Evolutionary conservation across 2,888 invertebrate genomes (phyloP).

Genomic region (Pandemis heparana): DNA sequence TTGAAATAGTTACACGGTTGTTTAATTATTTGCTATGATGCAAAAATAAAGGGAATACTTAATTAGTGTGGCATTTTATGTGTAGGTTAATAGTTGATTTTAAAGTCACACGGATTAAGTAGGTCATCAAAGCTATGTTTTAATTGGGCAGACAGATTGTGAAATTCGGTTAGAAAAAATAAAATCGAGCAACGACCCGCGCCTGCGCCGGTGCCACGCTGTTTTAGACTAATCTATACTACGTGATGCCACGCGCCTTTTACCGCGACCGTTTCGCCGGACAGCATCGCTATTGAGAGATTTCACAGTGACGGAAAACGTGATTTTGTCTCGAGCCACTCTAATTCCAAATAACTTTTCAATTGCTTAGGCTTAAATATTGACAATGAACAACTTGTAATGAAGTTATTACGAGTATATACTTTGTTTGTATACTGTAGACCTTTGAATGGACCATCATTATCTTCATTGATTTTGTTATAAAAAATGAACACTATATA

Average conservation of each 20-base stretch:
- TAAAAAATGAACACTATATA: background rate
- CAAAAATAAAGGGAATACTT: background rate
- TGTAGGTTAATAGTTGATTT: background rate
- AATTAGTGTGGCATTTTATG: background rate
- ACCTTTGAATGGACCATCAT: background rate
- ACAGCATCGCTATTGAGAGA: conserved; percentile 69
- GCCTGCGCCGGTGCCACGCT: conserved; percentile 61
- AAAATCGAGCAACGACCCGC: conserved; percentile 71
- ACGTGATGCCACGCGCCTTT: conserved; percentile 78
- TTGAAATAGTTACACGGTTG: background rate
- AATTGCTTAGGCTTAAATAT: conserved; percentile 14
- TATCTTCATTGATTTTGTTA: background rate
- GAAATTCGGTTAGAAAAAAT: conserved; percentile 68
- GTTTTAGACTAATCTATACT: conserved; percentile 65
- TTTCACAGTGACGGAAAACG: conserved; percentile 77
- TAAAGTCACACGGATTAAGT: background rate
- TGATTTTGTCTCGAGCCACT: conserved; percentile 72
- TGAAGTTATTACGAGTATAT: background rate
- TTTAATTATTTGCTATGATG: background rate
- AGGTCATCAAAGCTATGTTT: conserved; percentile 17
- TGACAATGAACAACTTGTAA: background rate
- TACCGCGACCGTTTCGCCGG: conserved; percentile 70
- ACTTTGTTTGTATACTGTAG: no score
- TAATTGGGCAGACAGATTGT: conserved; percentile 2
- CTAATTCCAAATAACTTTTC: conserved; percentile 39